These are phyloP conservation scores for Adoxophyes honmai DNA, from an alignment of 1,140 invertebrate species.

Conservation along the genomic window DNA sequence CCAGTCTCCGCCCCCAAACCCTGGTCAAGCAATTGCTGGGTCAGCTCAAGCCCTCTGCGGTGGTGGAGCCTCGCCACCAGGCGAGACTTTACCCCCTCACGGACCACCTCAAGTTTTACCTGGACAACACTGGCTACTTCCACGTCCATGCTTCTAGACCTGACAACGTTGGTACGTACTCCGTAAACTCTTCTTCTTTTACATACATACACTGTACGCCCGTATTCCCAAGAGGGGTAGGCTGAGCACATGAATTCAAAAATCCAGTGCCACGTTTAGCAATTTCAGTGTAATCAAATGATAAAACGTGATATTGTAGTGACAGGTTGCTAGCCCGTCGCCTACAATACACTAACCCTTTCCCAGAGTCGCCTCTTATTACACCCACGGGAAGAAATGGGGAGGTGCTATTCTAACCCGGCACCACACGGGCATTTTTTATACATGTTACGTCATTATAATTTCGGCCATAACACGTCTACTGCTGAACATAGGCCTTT, in stretches of 20 bases:
- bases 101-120: background rate
- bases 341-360: too few relatives aligned
- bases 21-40: background rate
- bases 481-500: too few relatives aligned
- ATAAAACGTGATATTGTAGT: too few relatives aligned
- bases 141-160: constrained; percentile 8
- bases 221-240: background rate
- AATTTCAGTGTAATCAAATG: too few relatives aligned
- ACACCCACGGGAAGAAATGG: too few relatives aligned
- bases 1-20: background rate
- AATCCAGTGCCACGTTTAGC: too few relatives aligned
- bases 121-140: background rate
- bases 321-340: too few relatives aligned
- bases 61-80: background rate
- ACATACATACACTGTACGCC: background rate
- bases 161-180: background rate
- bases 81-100: background rate
- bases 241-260: background rate
- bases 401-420: too few relatives aligned
- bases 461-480: too few relatives aligned
- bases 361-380: too few relatives aligned
- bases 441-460: too few relatives aligned
- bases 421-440: too few relatives aligned
- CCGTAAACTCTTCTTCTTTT: background rate
- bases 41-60: background rate